Base-by-base conservation (phyloP, 2,888 invertebrate species). In the Amphipoea oculea region DNA sequence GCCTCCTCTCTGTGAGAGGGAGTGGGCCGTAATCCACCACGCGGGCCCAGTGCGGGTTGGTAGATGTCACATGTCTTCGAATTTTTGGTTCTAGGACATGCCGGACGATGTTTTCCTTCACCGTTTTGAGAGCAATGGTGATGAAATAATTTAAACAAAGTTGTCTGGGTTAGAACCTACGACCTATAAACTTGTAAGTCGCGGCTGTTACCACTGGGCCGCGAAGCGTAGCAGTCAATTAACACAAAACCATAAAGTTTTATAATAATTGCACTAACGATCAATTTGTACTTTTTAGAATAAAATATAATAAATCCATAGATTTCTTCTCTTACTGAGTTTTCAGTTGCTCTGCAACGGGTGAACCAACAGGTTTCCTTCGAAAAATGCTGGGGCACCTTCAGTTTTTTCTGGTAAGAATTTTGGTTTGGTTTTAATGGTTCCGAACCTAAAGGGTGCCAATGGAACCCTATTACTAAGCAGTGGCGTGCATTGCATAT, bases 361-460 rank as follows among this genome's bases (percentile, higher is more conserved):
- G 29, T 14, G 40, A 74, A 14, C 20, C 4, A 40, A 40, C 5
- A 29, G 62, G 63, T 57, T 5, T 40, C 14, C n/a, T 40, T 6
- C 4, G 4, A 48, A 86, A 68, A 54, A 88, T 89, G 88, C 48
- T 80, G 72, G 40, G 48, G 5, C 40, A 20, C 5, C 73, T 65
- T 29, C 84, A 69, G 45, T 5, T 79, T 54, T 73, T 74, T 45
- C 69, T 88, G 88, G 88, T 88, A 78, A 88, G 51, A 1, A 17
- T 36, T 40, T 57, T 1, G 4, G 12, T 14, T 17, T 12, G 20
- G 2, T 51, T 40, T 54, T 54, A 5, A 29, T 4, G 4, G 36
- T 62, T 62, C 62, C 4, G n/a, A 12, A n/a, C 60, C 11, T 0
- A 60, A 11, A 1, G 4, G 23, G n/a, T 54, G 20, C 54, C 0